Conservation (phyloP, 2,113 vertebrate species). For the Alouatta palliata region DNA sequence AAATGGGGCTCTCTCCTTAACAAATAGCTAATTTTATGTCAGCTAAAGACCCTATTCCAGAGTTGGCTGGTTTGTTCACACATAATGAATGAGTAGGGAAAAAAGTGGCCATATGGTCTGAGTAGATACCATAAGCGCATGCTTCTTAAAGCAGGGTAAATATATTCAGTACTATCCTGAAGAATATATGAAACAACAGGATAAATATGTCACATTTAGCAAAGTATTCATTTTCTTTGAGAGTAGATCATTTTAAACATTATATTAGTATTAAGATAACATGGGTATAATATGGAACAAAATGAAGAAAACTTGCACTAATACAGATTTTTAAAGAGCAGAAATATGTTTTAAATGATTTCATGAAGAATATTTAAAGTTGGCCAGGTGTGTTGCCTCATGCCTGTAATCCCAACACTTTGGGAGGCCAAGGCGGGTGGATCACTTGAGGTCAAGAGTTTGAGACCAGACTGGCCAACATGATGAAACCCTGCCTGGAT, state of each 20-base stretch:
- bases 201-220: neutral
- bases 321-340: neutral
- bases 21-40: neutral
- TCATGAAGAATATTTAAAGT: neutral
- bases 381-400: too few relatives aligned
- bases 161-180: neutral
- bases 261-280: neutral
- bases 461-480: too few relatives aligned
- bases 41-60: neutral
- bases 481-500: too few relatives aligned
- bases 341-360: conserved; percentile 16
- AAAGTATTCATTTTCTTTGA: neutral
- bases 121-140: neutral
- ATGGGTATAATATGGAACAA: neutral
- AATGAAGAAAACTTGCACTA: neutral
- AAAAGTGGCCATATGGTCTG: neutral
- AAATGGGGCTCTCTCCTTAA: neutral
- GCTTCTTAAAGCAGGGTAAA: neutral
- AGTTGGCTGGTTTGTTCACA: neutral
- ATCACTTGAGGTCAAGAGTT: too few relatives aligned
- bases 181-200: neutral
- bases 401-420: too few relatives aligned
- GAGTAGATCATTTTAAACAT: neutral
- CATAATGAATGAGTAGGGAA: neutral
- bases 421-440: too few relatives aligned